Conservation (phyloP, 2,888 invertebrate genomes). For the Lumbricus terrestris region DNA sequence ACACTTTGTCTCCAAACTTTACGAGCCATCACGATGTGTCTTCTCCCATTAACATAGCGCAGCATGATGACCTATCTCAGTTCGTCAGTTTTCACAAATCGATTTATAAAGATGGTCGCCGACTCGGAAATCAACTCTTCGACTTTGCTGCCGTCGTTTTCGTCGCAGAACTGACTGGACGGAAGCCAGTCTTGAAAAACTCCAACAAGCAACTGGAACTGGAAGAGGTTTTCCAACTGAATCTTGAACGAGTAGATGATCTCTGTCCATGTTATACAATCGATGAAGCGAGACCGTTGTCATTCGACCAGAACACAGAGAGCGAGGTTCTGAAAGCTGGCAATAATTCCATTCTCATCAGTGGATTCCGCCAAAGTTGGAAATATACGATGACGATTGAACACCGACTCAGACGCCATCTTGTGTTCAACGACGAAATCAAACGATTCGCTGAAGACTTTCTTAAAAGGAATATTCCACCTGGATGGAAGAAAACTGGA, state of each 20-base stretch:
- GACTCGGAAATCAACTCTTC: not conserved
- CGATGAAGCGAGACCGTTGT: not conserved
- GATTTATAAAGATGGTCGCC: not conserved
- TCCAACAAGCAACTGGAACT: not conserved
- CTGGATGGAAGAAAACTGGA: constrained; percentile 37
- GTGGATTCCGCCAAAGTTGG: constrained; percentile 5
- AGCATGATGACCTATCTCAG: not conserved
- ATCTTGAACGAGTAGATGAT: not conserved
- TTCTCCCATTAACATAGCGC: not conserved
- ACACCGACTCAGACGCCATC: not conserved
- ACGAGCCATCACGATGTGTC: not conserved
- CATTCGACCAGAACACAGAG: not conserved
- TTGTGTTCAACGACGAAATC: constrained; percentile 40
- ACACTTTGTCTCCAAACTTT: not conserved
- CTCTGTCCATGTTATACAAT: not conserved
- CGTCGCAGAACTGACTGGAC: not conserved
- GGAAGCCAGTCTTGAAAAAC: not conserved
- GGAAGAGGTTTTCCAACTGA: not conserved
- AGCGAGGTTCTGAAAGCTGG: not conserved
- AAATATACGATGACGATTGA: not conserved
- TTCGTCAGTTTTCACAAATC: not conserved
- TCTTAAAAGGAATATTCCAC: constrained; percentile 32
- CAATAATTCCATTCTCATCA: not conserved
- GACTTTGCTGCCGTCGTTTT: not conserved
- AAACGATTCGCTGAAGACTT: constrained; percentile 36